These are phyloP conservation scores for Apeira syringaria DNA, from an alignment of 2,888 invertebrate genomes.

Conservation along the genomic window DNA sequence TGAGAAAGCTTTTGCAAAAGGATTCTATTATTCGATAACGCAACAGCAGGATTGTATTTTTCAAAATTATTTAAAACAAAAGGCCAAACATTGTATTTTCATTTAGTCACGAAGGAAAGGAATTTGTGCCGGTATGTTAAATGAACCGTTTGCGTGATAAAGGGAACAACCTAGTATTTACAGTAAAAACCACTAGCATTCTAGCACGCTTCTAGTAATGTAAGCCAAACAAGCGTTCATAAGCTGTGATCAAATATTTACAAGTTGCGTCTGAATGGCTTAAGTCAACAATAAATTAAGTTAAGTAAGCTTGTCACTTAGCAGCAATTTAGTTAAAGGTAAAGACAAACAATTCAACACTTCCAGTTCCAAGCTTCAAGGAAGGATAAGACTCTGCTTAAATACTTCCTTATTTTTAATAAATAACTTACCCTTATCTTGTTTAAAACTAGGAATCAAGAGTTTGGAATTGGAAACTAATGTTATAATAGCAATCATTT, in stretches of 20 bases:
- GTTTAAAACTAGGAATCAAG: too few species aligned
- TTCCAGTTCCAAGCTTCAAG: constrained; percentile 10
- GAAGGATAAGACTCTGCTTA: constrained; percentile 17
- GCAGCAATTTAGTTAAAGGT: constrained; percentile 16
- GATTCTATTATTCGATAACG: constrained; percentile 14
- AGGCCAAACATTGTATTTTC: constrained; percentile 5
- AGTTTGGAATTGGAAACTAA: too few species aligned
- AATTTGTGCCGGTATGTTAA: constrained; percentile 59
- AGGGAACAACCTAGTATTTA: constrained; percentile 44
- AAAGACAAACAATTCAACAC: constrained; percentile 12
- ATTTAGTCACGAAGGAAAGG: constrained; percentile 44
- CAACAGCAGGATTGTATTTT: background rate
- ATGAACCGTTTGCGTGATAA: constrained; percentile 51
- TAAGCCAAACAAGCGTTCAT: constrained; percentile 24
- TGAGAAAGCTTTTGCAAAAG: constrained; percentile 13
- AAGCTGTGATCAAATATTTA: constrained; percentile 27
- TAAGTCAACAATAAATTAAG: constrained; percentile 23
- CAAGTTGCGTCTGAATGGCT: constrained; percentile 15
- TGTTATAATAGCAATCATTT: too few species aligned
- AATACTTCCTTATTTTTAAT: too few species aligned
- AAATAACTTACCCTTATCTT: too few species aligned
- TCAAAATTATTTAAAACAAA: constrained; percentile 1
- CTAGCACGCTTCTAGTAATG: constrained; percentile 16
- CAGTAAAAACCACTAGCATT: constrained; percentile 28
- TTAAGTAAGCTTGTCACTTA: constrained; percentile 24